Conservation (phyloP, 2,888 invertebrate genomes). For the Stenurella melanura region DNA sequence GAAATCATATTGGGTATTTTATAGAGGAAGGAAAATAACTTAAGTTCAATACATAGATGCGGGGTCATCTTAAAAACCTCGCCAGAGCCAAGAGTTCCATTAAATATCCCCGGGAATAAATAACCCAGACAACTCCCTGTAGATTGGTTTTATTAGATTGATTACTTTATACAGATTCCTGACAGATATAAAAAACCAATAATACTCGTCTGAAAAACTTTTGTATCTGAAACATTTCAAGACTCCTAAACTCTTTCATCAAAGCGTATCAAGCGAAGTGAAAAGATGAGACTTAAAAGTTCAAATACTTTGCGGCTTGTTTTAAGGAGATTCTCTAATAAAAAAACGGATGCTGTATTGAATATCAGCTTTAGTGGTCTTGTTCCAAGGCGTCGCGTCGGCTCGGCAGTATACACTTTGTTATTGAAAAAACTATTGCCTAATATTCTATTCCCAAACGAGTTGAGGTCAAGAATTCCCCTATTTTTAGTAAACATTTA, state of each 20-base stretch:
- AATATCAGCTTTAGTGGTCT: not conserved
- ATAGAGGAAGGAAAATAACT: too few species aligned
- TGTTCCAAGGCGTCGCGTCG: not conserved
- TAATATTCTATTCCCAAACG: not conserved
- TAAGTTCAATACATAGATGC: not conserved
- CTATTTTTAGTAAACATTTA: not conserved
- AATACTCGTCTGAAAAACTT: conserved; percentile 31
- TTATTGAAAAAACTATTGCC: not conserved
- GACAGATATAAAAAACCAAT: conserved; percentile 31
- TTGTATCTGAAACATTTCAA: conserved; percentile 32
- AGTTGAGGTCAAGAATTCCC: too few species aligned
- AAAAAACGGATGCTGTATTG: not conserved
- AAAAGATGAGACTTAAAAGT: conserved; percentile 40
- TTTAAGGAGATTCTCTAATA: conserved; percentile 16
- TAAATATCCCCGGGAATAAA: conserved; percentile 15
- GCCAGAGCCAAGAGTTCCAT: not conserved
- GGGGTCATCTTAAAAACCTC: not conserved
- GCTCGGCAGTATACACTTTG: not conserved
- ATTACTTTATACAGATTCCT: conserved; percentile 38
- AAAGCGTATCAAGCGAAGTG: conserved; percentile 31
- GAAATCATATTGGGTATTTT: too few species aligned
- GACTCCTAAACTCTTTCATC: conserved; percentile 29
- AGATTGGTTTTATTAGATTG: conserved; percentile 38
- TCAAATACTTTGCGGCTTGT: conserved; percentile 38
- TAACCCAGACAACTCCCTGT: conserved; percentile 23